Base-by-base conservation (phyloP, 1,140 invertebrate genomes). In the Drosophila micromelanica region DNA sequence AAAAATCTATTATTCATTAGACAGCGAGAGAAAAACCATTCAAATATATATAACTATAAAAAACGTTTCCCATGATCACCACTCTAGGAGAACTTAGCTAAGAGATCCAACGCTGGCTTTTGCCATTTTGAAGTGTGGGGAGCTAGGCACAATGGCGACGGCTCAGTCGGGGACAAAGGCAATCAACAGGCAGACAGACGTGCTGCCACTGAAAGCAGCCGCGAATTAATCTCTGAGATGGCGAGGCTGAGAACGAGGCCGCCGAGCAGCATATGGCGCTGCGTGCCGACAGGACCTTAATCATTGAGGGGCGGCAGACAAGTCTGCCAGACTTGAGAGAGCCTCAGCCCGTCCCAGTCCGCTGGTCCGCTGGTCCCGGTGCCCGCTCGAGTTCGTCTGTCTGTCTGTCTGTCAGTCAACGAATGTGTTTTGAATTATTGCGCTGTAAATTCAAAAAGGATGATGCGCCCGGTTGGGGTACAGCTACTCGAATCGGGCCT, bases 401-500 rank as follows among this genome's bases (percentile, higher is more conserved):
- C 17, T 30, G 37, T 46, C 55, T 54, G 59, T 60, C 67, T 62
- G 77, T 72, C 82, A 87, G 82, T 76, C 75, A 78, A 59, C 78
- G 74, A 87, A 86, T 89, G 82, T 76, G 78, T 87, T 86, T 86
- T 86, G 81, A 86, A 87, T 87, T 87, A 87, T 87, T 78, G 82
- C 84, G 67, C 74, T 87, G 81, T 81, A 86, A 81, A 87, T 87
- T 87, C 75, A 75, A 87, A 86, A 86, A 81, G 78, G 81, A 86
- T 84, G 73, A 65, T 82, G 71, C 49, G 57, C 23, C 67, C 32
- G 49, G n/a, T 35, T 46, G 13, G 35, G 43, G 23, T 49, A 40
- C 6, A 61, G 65, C 27, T 15, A 55, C 62, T 65, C 30, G 45
- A 43, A n/a, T 27, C 11, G 15, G 59, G 75, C 56, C 60, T 67